A percentile compares a stretch with the other conserved stretches of the same genome.
phyloP scores from a whole-genome alignment of 1,140 invertebrate genomes.

The Cyclargus thomasi region DNA sequence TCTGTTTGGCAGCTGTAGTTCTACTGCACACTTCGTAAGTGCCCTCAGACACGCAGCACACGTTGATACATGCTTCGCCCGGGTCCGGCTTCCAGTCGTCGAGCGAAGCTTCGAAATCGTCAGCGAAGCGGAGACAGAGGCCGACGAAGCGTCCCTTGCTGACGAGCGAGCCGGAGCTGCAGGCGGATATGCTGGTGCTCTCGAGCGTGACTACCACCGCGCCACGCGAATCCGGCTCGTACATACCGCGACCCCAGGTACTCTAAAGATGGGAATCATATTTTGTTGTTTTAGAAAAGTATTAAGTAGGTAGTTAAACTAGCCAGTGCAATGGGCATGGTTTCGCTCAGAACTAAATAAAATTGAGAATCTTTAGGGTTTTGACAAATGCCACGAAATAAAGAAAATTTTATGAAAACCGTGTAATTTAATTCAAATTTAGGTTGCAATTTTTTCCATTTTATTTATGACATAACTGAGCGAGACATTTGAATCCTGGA shows the following conservation, averaged over 20 bases:
- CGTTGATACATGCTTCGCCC: constrained; percentile 88
- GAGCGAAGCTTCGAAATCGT: constrained; percentile 96
- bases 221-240: constrained; percentile 88
- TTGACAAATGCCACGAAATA: too few species aligned
- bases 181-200: constrained; percentile 94
- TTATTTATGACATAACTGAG: too few species aligned
- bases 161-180: constrained; percentile 86
- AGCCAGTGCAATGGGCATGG: too few species aligned
- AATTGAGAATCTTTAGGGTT: too few species aligned
- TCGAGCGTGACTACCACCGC: constrained; percentile 96
- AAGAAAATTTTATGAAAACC: too few species aligned
- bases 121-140: constrained; percentile 94
- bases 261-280: constrained; percentile 45
- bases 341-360: too few species aligned
- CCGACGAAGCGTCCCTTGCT: constrained; percentile 89
- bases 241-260: constrained; percentile 79
- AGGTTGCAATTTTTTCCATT: too few species aligned
- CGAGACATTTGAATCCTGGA: too few species aligned
- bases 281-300: too few species aligned
- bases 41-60: constrained; percentile 97
- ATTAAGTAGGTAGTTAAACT: too few species aligned
- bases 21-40: constrained; percentile 97
- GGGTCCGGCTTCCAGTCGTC: constrained; percentile 98
- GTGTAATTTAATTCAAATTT: too few species aligned
- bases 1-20: constrained; percentile 87